Base-by-base conservation (phyloP, 1,140 invertebrate species). In the Neuroterus valhalla region DNA sequence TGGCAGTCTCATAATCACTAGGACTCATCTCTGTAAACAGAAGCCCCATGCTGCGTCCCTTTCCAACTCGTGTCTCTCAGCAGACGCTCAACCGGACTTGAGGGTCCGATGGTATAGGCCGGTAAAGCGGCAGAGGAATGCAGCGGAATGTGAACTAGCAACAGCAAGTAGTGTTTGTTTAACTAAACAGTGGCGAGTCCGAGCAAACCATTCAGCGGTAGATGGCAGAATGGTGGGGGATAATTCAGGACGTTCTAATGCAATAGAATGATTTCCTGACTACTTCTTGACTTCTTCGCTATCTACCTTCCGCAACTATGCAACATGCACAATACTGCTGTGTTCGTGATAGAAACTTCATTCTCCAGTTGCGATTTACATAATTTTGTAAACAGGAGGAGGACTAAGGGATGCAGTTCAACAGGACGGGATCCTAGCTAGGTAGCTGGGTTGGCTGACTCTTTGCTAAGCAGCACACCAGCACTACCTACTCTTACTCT, bases 21-120 rank as follows among this genome's bases (percentile, higher is more conserved):
- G 69, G 82, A 78, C 81, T 87, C 83, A 88, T 88, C 87, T 88
- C 75, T 79, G 71, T 74, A 84, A 79, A 77, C 81, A 75, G 81
- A 79, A 86, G 83, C 84, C 82, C 76, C 81, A 79, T 78, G 82
- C 81, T 81, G 84, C 72, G 82, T 76, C 74, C 77, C 78, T 70
- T 73, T 78, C 68, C 5, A 62, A 23, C n/a, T n/a, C 12, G 55
- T 26, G 55, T 62, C 26, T 62, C 31, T 62, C 26, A 62, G 15
- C 6, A 15, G 15, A 23, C 23, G 10, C 52, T 62, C 12, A 26
- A 62, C 52, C 23, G 52, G 52, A 62, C 10, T 31, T 31, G 52
- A 50, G 74, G 74, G 76, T 71, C 68, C 67, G 55, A 6, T 74
- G 72, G 46, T 42, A 70, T 67, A 68, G 46, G 75, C 66, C 43